A percentile compares a stretch with the other conserved stretches of the same genome.
Evolutionary conservation across 2,113 vertebrate genomes (phyloP).

Genomic region (Psephotus haematonotus): DNA sequence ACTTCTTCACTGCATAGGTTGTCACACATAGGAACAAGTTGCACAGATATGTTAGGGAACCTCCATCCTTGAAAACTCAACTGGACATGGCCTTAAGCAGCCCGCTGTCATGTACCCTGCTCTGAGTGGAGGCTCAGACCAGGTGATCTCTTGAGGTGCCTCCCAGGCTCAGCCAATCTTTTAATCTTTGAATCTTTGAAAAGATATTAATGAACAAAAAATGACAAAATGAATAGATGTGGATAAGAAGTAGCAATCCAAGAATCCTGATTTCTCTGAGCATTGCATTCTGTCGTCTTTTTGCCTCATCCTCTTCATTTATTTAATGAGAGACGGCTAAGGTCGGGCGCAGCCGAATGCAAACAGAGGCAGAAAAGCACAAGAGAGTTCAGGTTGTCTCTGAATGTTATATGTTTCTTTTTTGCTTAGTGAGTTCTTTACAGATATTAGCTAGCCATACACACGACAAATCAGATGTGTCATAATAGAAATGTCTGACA

Average conservation of each 20-base stretch:
- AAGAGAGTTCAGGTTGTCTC: background rate
- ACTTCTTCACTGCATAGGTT: background rate
- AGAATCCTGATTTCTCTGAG: background rate
- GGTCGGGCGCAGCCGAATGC: background rate
- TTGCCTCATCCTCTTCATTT: background rate
- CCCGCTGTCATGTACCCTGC: background rate
- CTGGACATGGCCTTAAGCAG: background rate
- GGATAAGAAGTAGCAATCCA: background rate
- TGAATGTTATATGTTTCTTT: background rate
- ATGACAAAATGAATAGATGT: background rate
- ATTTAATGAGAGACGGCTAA: background rate
- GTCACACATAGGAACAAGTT: background rate
- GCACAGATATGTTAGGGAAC: background rate
- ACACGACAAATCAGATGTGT: background rate
- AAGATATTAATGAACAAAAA: background rate
- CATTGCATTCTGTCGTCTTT: fast-evolving
- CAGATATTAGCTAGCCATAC: background rate
- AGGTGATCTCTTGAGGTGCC: background rate
- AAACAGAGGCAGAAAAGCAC: background rate
- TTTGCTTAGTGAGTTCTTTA: background rate
- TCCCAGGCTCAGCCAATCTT: background rate
- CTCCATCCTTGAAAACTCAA: background rate
- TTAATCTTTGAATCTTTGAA: background rate
- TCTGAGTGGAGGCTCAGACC: background rate
- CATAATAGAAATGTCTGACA: background rate